A percentile compares a stretch with the other conserved stretches of the same genome.
These are phyloP conservation scores for Xestia xanthographa DNA, from an alignment of 2,888 invertebrate genomes.

Conservation along the genomic window DNA sequence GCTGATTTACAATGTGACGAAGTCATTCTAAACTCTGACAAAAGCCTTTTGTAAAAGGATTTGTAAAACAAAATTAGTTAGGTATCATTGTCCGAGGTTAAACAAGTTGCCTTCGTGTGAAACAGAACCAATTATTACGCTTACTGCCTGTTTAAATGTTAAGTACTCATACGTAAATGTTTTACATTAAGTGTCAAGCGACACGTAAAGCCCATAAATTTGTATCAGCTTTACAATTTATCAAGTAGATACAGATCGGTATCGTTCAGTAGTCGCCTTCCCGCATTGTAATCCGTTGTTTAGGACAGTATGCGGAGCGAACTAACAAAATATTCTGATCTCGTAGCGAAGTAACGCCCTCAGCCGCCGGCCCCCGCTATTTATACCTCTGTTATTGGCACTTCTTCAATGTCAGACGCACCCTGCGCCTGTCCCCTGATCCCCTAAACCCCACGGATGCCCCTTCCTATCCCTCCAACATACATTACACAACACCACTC, in stretches of 20 bases:
- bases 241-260: conserved; percentile 82
- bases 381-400: conserved; percentile 91
- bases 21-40: conserved; percentile 54
- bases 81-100: conserved; percentile 58
- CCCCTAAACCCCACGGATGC: conserved; percentile 81
- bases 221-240: conserved; percentile 82
- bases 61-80: conserved; percentile 63
- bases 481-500: conserved; percentile 87
- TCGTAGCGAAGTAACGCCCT: conserved; percentile 89
- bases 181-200: conserved; percentile 67
- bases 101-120: conserved; percentile 59
- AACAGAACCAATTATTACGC: conserved; percentile 64
- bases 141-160: conserved; percentile 64
- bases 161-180: conserved; percentile 64
- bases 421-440: conserved; percentile 86
- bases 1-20: conserved; percentile 56
- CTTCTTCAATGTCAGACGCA: conserved; percentile 91
- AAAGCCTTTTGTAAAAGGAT: conserved; percentile 58
- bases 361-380: conserved; percentile 87
- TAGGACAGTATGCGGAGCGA: conserved; percentile 81
- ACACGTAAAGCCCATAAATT: conserved; percentile 80
- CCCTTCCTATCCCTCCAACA: conserved; percentile 82
- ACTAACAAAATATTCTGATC: conserved; percentile 89
- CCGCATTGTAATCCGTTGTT: conserved; percentile 90
- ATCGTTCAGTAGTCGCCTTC: conserved; percentile 81